phyloP scores from a whole-genome alignment of 2,113 vertebrate genomes.

The human (Homo sapiens) region DNA sequence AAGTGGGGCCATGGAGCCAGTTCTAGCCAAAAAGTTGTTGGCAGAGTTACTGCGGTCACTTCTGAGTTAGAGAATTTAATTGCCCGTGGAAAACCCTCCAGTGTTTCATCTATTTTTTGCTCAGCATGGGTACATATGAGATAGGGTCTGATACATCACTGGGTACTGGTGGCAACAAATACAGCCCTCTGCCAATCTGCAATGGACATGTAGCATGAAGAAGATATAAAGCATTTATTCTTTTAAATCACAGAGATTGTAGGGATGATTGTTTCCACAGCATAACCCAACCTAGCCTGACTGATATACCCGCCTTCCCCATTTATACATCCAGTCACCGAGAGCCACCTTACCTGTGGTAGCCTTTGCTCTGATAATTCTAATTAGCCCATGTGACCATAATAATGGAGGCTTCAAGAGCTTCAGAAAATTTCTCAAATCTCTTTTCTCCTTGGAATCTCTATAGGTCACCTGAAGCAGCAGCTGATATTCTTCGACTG shows the following conservation, averaged over 20 bases:
- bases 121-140: background rate
- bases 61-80: background rate
- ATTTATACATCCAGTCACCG: too few species aligned
- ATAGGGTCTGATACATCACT: background rate
- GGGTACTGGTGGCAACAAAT: background rate
- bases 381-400: background rate
- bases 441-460: slow-evolving; percentile 48
- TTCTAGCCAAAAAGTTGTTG: background rate
- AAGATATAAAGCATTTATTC: background rate
- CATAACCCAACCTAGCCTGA: background rate
- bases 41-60: background rate
- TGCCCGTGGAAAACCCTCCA: background rate
- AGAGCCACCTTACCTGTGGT: slow-evolving; percentile 63
- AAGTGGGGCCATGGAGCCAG: background rate
- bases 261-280: background rate
- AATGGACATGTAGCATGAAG: background rate
- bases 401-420: background rate
- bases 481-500: slow-evolving; percentile 62
- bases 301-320: background rate
- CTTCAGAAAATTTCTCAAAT: slow-evolving; percentile 45
- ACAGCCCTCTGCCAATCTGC: background rate
- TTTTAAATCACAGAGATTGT: background rate
- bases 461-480: slow-evolving; percentile 65
- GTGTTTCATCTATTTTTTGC: background rate
- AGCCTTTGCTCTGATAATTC: slow-evolving; percentile 51